Evolutionary conservation across 1,140 invertebrate genomes (phyloP).

Genomic region (Meloidogyne floridensis): DNA sequence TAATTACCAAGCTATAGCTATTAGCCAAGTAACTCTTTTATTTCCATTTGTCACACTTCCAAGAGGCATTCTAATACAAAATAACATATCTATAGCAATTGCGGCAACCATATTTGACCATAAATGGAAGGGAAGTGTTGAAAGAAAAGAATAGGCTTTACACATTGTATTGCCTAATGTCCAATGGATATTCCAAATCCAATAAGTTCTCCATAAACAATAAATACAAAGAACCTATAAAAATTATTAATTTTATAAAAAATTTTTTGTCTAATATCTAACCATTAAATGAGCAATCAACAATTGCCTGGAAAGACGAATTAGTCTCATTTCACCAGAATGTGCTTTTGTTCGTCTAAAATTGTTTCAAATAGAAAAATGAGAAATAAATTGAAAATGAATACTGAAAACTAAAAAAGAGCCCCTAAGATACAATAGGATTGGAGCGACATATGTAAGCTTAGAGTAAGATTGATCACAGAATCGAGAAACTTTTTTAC

Average conservation of each 20-base stretch:
- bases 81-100: conserved; percentile 61
- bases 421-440: too few relatives aligned
- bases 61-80: conserved; percentile 49
- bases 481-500: too few relatives aligned
- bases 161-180: conserved; percentile 55
- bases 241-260: neutral
- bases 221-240: conserved; percentile 47
- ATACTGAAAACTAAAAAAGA: conserved; percentile 2
- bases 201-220: conserved; percentile 60
- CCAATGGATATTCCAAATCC: conserved; percentile 60
- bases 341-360: conserved; percentile 38
- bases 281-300: conserved; percentile 60
- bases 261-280: neutral
- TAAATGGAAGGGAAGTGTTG: conserved; percentile 57
- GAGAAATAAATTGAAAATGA: neutral
- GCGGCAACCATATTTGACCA: conserved; percentile 63
- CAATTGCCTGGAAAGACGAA: conserved; percentile 52
- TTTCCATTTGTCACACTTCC: conserved; percentile 46
- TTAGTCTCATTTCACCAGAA: conserved; percentile 50
- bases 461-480: too few relatives aligned
- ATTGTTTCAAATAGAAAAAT: conserved; percentile 12
- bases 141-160: conserved; percentile 55
- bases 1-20: conserved; percentile 38
- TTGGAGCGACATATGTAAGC: too few relatives aligned
- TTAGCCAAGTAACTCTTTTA: conserved; percentile 40